Evolutionary conservation across 1,140 invertebrate species (phyloP).

Genomic region (Bilobella aurantiaca): DNA sequence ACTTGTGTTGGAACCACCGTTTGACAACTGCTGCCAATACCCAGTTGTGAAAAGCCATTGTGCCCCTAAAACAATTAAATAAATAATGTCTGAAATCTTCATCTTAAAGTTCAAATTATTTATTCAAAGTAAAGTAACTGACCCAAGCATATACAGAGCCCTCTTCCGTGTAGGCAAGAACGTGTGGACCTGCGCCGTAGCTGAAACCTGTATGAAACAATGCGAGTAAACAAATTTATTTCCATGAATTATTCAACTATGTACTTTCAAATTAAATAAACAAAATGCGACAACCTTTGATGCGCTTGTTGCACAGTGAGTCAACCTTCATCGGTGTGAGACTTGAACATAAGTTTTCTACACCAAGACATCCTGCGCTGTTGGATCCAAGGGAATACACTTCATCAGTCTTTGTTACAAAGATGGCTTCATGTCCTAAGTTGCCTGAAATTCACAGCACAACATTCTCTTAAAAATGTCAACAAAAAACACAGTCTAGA

Average conservation of each 20-base stretch:
- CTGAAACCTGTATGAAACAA: slow-evolving; percentile 44
- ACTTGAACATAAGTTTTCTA: slow-evolving; percentile 48
- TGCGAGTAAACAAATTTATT: too few relatives aligned
- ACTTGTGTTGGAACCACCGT: slow-evolving; percentile 45
- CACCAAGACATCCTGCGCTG: slow-evolving; percentile 50
- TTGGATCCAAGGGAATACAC: slow-evolving; percentile 54
- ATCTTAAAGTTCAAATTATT: neutral
- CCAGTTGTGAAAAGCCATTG: slow-evolving; percentile 53
- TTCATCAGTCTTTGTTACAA: slow-evolving; percentile 52
- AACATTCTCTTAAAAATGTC: too few relatives aligned
- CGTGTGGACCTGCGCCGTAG: slow-evolving; percentile 56
- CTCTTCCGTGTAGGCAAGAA: slow-evolving; percentile 49
- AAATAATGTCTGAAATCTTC: neutral
- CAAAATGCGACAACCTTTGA: slow-evolving; percentile 39
- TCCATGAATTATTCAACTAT: too few relatives aligned
- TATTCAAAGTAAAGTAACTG: neutral
- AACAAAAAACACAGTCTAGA: slow-evolving; percentile 15
- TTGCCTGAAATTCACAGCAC: slow-evolving; percentile 43
- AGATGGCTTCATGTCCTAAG: slow-evolving; percentile 54
- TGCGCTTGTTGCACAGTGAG: slow-evolving; percentile 48
- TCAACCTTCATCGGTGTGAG: slow-evolving; percentile 51
- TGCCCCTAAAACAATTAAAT: slow-evolving; percentile 49
- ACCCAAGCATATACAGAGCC: slow-evolving; percentile 14
- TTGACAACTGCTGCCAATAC: slow-evolving; percentile 52
- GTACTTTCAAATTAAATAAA: too few relatives aligned